Base-by-base conservation (phyloP, 2,888 invertebrate species). In the Anagyrus pseudococci region DNA sequence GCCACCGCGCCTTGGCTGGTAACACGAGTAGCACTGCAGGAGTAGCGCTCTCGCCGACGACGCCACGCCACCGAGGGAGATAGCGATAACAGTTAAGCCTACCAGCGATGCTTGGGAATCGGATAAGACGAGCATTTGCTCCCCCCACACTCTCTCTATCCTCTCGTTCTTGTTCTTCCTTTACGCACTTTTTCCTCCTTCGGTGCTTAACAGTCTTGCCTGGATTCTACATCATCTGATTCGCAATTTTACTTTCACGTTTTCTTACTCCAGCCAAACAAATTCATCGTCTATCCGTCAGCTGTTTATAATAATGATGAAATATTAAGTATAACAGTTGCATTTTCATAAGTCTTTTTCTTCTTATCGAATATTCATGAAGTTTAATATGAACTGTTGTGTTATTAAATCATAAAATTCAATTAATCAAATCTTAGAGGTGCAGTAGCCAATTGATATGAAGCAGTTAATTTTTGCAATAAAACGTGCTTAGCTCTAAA, bases 41-140 rank as follows among this genome's bases (percentile, higher is more conserved):
- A 10, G 7, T 15, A 23, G 4, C 43, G n/a, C 22, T 2, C 4
- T 22, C 13, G 47, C 47, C 4, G 7, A 6, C 47, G 44, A 7
- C 22, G 66, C 69, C 69, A 67, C 62, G 68, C 40, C 54, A 7
- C 62, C 58, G 72, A 69, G 71, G 69, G 65, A 71, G 77, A 78
- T 77, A 77, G 75, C 77, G 77, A 77, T 77, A 77, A 77, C 72
- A 73, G 67, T 72, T 63, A 63, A 63, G 66, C 60, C 63, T 50
- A 8, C 23, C 22, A 22, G 25, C 10, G 26, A 37, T 47, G 46
- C 43, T 43, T 58, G 37, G 20, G 49, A 62, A 60, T 58, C 59
- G 64, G 62, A 64, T 57, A 62, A 65, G 57, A 26, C 33, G 57
- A 29, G 37, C 59, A 23, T 59, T 29, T 7, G 10, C 29, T 10